A percentile compares a stretch with the other conserved stretches of the same genome.
Conservation (phyloP, 2,113 vertebrate genomes). For the Microtus montanus region DNA sequence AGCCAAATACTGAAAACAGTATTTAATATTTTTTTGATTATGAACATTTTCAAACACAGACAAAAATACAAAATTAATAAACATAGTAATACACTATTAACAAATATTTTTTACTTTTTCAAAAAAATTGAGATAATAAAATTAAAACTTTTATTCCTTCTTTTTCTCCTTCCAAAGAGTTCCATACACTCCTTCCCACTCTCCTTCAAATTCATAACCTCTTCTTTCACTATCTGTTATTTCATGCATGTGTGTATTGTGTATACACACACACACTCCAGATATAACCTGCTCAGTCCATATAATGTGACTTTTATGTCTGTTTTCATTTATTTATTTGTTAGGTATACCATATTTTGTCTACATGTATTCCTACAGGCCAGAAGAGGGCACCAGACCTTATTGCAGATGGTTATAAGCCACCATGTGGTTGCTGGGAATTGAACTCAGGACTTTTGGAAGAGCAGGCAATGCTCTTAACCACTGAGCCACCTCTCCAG, state of each 20-base stretch:
- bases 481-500: no score
- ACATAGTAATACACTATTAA: background rate
- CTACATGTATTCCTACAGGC: no score
- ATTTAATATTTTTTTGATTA: background rate
- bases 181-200: background rate
- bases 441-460: no score
- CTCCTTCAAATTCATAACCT: background rate
- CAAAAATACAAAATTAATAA: constrained; percentile 5
- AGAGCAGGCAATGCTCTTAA: no score
- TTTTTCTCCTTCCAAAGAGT: background rate
- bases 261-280: background rate
- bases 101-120: background rate
- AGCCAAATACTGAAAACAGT: background rate
- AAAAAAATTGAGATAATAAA: background rate
- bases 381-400: no score
- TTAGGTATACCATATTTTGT: no score
- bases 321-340: background rate
- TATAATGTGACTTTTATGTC: background rate
- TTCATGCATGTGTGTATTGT: background rate
- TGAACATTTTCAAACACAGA: constrained; percentile 43
- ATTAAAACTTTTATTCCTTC: background rate
- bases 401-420: no score
- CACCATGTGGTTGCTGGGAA: no score
- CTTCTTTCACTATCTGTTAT: background rate
- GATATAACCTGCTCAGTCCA: background rate